Base-by-base conservation (phyloP, 2,888 invertebrate genomes). In the Drosophila robusta region DNA sequence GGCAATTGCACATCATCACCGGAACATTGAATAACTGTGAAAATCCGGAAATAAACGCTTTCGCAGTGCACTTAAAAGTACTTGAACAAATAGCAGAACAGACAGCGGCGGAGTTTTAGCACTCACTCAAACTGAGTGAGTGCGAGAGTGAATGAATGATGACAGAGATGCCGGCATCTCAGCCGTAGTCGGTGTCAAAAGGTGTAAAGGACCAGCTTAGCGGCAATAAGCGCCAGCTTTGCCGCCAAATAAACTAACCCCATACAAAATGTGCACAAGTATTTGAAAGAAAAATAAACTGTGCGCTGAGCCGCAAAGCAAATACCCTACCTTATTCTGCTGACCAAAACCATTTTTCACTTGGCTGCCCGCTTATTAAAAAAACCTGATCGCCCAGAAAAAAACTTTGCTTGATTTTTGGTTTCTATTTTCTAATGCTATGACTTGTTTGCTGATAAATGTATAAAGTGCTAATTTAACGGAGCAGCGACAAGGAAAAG, bases 1-100 rank as follows among this genome's bases (percentile, higher is more conserved):
- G 55, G 18, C 44, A 69, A 54, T 41, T 38, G 55, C 12, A 56
- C 52, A 47, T 39, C 55, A 36, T 29, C 66, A 39, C 55, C 66
- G 62, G 65, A 76, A 69, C 62, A 56, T 70, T 75, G 45, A 70
- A 69, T 65, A 74, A 45, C 60, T 72, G 78, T 42, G 68, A 61
- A 77, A 85, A 82, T 78, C 77, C 85, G 83, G 77, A 85, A 77
- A 82, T 84, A 83, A 85, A 77, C 64, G 75, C 71, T 82, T 80
- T 55, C 52, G 29, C 71, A 75, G 70, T 78, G 85, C 80, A 85
- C 72, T 84, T 73, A 54, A 83, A 80, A 80, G 83, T 75, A 70
- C 77, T 79, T 85, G 44, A 63, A 62, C 79, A 84, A 85, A 85
- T 78, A 77, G 51, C 42, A 36, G 16, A 51, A 29, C 64, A 26